Evolutionary conservation across 1,140 invertebrate species (phyloP).

Genomic region (Drosophila seguyi): DNA sequence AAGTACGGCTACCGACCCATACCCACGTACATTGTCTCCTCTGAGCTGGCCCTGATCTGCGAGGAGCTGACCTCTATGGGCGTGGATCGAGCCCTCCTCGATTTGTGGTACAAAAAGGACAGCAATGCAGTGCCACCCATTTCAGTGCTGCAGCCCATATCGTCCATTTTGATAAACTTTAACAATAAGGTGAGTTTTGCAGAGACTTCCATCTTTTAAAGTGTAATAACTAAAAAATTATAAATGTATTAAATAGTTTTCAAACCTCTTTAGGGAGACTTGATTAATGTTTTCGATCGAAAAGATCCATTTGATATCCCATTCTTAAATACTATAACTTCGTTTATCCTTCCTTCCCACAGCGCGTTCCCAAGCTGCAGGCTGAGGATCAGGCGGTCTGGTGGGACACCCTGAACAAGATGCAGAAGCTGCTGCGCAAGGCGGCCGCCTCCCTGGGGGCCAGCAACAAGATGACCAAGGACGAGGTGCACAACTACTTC

Average conservation of each 20-base stretch:
- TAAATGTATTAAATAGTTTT: neutral
- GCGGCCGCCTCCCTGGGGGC: constrained; percentile 94
- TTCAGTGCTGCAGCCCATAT: constrained; percentile 97
- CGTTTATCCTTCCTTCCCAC: constrained; percentile 26
- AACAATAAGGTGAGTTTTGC: constrained; percentile 94
- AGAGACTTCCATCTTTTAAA: neutral
- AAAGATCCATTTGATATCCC: neutral
- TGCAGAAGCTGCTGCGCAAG: constrained; percentile 97
- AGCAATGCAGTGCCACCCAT: constrained; percentile 97
- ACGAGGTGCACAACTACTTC: constrained; percentile 98
- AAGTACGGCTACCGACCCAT: constrained; percentile 99
- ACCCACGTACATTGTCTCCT: constrained; percentile 96
- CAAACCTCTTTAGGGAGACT: neutral
- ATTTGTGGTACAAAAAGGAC: constrained; percentile 98
- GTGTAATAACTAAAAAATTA: neutral
- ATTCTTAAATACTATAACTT: neutral
- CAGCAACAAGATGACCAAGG: constrained; percentile 94
- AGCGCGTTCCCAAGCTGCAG: constrained; percentile 97
- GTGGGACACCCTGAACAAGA: constrained; percentile 98
- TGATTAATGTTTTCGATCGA: neutral
- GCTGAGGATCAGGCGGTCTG: constrained; percentile 98
- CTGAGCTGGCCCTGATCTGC: constrained; percentile 94
- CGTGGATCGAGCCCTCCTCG: constrained; percentile 93
- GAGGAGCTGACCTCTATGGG: constrained; percentile 87
- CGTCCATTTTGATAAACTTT: constrained; percentile 98